A percentile compares a stretch with the other conserved stretches of the same genome.
Evolutionary conservation across 2,888 invertebrate genomes (phyloP).

Genomic region (Cosmopolites sordidus): DNA sequence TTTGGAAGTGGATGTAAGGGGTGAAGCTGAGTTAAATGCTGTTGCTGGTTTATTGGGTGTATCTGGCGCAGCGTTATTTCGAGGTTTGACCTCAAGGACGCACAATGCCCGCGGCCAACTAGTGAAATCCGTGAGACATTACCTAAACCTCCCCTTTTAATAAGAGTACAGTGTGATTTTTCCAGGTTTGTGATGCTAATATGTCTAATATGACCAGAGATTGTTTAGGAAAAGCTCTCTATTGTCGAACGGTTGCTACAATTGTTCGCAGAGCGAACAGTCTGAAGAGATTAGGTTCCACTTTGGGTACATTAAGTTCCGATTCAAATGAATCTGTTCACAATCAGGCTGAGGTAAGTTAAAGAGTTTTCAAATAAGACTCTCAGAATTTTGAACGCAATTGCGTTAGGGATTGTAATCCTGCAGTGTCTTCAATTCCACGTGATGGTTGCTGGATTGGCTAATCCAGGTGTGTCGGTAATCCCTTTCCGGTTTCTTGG

Average conservation of each 20-base stretch:
- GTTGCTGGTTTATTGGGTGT: conserved; percentile 82
- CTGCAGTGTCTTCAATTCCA: too few species aligned
- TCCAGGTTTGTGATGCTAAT: conserved; percentile 63
- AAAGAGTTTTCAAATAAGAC: too few species aligned
- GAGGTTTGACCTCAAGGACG: conserved; percentile 79
- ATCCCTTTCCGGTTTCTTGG: too few species aligned
- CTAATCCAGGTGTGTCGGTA: too few species aligned
- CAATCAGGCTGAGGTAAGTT: conserved; percentile 65
- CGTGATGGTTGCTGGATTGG: too few species aligned
- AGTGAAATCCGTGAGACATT: conserved; percentile 62
- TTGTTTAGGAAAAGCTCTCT: conserved; percentile 85
- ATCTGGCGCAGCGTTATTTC: conserved; percentile 67
- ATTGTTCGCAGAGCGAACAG: conserved; percentile 91
- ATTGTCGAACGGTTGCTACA: conserved; percentile 90
- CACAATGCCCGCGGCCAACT: conserved; percentile 74
- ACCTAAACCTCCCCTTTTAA: neutral
- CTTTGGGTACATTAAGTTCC: conserved; percentile 77
- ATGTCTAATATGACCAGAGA: conserved; percentile 87
- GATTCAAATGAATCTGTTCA: conserved; percentile 91
- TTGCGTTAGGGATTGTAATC: too few species aligned
- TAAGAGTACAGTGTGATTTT: neutral
- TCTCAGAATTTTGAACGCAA: too few species aligned
- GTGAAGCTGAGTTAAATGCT: conserved; percentile 78
- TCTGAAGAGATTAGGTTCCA: conserved; percentile 78
- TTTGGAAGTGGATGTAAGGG: conserved; percentile 72